Base-by-base conservation (phyloP, 1,140 invertebrate species). In the Heliconius hewitsoni region DNA sequence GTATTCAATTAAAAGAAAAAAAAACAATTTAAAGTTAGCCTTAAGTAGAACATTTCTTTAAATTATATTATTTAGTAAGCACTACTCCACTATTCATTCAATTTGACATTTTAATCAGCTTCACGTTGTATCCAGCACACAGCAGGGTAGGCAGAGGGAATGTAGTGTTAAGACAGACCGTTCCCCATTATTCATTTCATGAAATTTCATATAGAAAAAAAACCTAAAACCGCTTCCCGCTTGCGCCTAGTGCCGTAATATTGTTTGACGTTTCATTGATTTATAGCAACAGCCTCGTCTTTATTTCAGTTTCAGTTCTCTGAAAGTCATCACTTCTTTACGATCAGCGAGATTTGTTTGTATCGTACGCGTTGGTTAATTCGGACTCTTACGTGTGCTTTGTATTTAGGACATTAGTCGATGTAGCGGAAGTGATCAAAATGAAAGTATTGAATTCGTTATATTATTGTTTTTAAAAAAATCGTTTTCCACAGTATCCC, bases 321-420 rank as follows among this genome's bases (percentile, higher is more conserved):
- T 82, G 89, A 87, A 89, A 89, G 85, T 91, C 86, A 89, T 91
- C 88, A 87, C 82, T 46, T 87, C 86, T 91, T 90, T 91, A 90
- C 89, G 90, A 90, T 82, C 84, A 80, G 72, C 80, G 83, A 85
- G 83, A 86, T 90, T 89, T 87, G 88, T 89, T 85, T 86, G 82
- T 86, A 85, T 85, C 85, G 83, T 84, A 85, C 80, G 84, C 83
- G 80, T 78, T 30, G 75, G 71, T 81, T 77, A 81, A 81, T 81
- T 82, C 79, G 34, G 37, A 76, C 57, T 74, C 52, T 81, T 77
- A 77, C 79, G 72, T 76, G 60, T 74, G 70, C 37, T 72, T 72
- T 19, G 71, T 72, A 72, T 72, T 73, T 50, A 50, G 23, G 72
- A 73, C 72, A 73, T 52, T 39, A 46, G n/a, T 50, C 72, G 72